These are phyloP conservation scores for Taxidea taxus DNA, from an alignment of 2,113 vertebrate genomes.

Conservation along the genomic window DNA sequence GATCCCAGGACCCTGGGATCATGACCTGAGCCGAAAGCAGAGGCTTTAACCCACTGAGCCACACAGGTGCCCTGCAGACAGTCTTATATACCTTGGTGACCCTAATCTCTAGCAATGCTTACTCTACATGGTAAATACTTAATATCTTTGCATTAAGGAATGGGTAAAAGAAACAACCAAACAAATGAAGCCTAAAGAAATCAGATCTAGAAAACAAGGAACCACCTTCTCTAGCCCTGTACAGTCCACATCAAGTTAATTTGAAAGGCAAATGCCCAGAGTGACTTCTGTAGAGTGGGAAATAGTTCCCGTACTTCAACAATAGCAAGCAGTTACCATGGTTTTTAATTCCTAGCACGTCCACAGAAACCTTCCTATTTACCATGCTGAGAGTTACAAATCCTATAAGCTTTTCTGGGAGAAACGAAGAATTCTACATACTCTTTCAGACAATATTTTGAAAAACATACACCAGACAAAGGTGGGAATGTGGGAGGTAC, in stretches of 20 bases:
- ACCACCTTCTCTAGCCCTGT: neutral
- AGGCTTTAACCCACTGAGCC: no score
- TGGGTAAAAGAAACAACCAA: neutral
- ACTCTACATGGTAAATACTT: neutral
- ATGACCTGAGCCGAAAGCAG: no score
- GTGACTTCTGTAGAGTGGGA: neutral
- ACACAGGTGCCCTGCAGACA: neutral
- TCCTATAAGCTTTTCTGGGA: neutral
- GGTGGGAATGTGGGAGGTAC: neutral
- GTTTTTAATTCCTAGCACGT: conserved; percentile 24
- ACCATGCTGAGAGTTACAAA: neutral
- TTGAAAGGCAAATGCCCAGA: conserved; percentile 14
- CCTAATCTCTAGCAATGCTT: neutral
- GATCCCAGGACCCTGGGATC: no score
- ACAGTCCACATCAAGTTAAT: neutral
- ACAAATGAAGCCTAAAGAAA: neutral
- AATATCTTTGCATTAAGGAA: neutral
- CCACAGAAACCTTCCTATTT: neutral
- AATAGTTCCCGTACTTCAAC: neutral
- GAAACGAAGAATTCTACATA: neutral
- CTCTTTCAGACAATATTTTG: neutral
- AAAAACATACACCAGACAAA: conserved; percentile 27
- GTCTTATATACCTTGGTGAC: neutral
- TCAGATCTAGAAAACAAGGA: conserved; percentile 17
- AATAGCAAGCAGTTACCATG: conserved; percentile 22